Conservation (phyloP, 2,797 vertebrate species). For the Darevskia nairensis region DNA sequence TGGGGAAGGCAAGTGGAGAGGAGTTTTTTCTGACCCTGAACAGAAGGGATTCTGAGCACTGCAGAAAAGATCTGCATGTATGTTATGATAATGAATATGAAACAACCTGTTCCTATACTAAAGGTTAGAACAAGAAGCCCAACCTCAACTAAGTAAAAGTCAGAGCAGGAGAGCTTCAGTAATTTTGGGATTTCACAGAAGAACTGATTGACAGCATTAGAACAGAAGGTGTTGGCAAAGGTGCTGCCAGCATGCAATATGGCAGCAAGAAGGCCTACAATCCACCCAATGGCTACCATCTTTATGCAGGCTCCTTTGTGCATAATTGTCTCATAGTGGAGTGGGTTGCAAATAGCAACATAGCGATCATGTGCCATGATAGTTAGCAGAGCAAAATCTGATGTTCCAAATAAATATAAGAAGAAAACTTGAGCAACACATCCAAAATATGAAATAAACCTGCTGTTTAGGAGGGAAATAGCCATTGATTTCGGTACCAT, state of each 20-base stretch:
- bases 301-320: neutral
- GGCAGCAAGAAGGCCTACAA: neutral
- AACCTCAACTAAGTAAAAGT: neutral
- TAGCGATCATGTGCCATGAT: neutral
- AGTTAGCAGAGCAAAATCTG: neutral
- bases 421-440: neutral
- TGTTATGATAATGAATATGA: neutral
- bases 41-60: neutral
- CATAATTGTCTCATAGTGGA: neutral
- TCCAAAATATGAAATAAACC: neutral
- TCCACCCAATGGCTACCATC: neutral
- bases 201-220: neutral
- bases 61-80: neutral
- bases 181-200: constrained; percentile 7
- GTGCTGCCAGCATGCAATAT: neutral
- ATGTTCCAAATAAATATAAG: neutral
- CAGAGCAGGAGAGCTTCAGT: neutral
- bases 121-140: neutral
- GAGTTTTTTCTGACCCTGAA: neutral
- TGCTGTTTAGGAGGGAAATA: neutral
- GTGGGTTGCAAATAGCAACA: constrained; percentile 2
- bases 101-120: neutral
- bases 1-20: constrained; percentile 12
- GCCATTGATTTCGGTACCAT: neutral
- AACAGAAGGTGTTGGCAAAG: neutral